Percentiles rank a stretch among this genome's conserved stretches.
These are phyloP conservation scores for Eospalax fontanierii DNA, from an alignment of 2,797 vertebrate species.

Conservation along the genomic window DNA sequence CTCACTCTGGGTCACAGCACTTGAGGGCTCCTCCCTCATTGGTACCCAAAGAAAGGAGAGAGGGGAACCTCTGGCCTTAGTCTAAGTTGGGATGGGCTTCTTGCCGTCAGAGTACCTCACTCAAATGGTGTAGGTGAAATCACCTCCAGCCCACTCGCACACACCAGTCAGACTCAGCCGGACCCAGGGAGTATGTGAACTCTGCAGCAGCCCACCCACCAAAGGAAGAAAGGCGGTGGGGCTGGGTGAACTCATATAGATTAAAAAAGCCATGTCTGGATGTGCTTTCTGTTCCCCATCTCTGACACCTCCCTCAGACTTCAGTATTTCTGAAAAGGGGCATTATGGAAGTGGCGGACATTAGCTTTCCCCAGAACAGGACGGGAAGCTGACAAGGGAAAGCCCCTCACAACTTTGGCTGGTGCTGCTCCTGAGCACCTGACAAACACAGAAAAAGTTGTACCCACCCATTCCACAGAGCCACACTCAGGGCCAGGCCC, in stretches of 20 bases:
- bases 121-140: too few relatives aligned
- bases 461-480: not conserved
- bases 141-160: accelerated
- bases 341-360: accelerated
- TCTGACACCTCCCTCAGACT: not conserved
- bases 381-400: accelerated
- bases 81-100: not conserved
- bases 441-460: not conserved
- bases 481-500: not conserved
- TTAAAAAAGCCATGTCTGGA: not conserved
- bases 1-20: not conserved
- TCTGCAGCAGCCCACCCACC: accelerated
- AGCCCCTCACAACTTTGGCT: not conserved
- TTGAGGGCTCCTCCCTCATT: accelerated
- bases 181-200: too few relatives aligned
- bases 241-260: accelerated
- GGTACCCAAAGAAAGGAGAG: not conserved
- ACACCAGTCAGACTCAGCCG: too few relatives aligned
- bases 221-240: not conserved
- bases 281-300: not conserved
- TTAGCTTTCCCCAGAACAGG: not conserved
- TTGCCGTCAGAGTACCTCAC: not conserved
- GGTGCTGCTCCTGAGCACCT: accelerated
- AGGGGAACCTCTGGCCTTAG: too few relatives aligned
- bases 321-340: not conserved